These are phyloP conservation scores for Podocnemis expansa DNA, from an alignment of 2,113 vertebrate genomes.

Conservation along the genomic window DNA sequence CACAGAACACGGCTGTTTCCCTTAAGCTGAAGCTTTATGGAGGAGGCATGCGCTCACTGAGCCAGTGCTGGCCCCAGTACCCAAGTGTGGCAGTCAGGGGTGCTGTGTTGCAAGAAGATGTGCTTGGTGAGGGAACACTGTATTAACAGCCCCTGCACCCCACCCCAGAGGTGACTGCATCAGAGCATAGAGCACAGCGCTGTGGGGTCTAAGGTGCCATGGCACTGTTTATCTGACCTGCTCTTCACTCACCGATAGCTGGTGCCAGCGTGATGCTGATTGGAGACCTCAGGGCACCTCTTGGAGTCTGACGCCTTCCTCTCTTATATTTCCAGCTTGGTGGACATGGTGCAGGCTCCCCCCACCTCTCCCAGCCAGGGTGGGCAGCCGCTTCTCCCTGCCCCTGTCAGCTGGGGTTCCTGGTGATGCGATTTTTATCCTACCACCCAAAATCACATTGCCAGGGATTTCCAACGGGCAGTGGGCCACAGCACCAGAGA, in stretches of 20 bases:
- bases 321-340: background rate
- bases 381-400: conserved; percentile 15
- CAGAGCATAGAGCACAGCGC: background rate
- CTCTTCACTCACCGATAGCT: background rate
- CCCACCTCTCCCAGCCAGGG: background rate
- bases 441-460: conserved; percentile 93
- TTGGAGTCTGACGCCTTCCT: background rate
- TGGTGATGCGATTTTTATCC: conserved; percentile 92
- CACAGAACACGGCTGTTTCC: too few species aligned
- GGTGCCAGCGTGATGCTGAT: too few species aligned
- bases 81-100: background rate
- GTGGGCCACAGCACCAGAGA: conserved; percentile 63
- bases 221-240: background rate
- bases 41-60: background rate
- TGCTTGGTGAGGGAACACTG: background rate
- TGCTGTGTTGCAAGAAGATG: background rate
- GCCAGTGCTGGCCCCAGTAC: background rate
- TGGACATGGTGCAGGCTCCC: background rate
- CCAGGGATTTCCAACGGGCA: conserved; percentile 97
- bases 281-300: background rate
- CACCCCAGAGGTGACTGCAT: background rate
- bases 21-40: background rate
- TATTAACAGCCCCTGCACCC: background rate
- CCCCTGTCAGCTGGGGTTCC: conserved; percentile 91
- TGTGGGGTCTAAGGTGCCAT: background rate